These are phyloP conservation scores for Bradypus variegatus DNA, from an alignment of 2,797 vertebrate genomes.

Conservation along the genomic window DNA sequence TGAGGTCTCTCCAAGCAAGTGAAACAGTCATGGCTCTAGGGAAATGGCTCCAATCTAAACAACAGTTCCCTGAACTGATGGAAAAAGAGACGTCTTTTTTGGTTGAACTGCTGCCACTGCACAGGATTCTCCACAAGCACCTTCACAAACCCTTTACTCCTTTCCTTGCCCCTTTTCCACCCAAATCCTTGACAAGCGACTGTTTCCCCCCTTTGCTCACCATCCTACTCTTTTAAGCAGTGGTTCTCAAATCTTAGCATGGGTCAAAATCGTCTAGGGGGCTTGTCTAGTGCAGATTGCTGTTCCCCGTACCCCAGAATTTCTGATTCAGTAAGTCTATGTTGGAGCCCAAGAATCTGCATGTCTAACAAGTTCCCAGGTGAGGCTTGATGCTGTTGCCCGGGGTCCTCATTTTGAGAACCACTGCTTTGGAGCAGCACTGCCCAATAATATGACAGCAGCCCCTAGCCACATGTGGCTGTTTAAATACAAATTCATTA, in stretches of 20 bases:
- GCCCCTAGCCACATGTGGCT: neutral
- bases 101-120: fast-evolving
- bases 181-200: too few relatives aligned
- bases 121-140: neutral
- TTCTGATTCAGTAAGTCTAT: neutral
- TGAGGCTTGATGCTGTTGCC: neutral
- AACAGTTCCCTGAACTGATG: neutral
- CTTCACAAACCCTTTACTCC: neutral
- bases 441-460: neutral
- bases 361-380: neutral
- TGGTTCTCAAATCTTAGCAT: neutral
- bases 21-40: neutral
- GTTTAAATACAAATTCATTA: neutral
- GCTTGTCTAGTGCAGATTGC: neutral
- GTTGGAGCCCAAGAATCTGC: neutral
- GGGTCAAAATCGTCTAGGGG: neutral
- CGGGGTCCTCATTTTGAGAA: neutral
- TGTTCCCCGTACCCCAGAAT: too few relatives aligned
- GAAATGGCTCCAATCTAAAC: neutral
- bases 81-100: neutral
- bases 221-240: neutral
- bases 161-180: neutral
- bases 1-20: neutral
- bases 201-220: fast-evolving
- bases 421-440: neutral